Evolutionary conservation across 2,113 vertebrate genomes (phyloP).

Genomic region (mouse (Mus musculus)): DNA sequence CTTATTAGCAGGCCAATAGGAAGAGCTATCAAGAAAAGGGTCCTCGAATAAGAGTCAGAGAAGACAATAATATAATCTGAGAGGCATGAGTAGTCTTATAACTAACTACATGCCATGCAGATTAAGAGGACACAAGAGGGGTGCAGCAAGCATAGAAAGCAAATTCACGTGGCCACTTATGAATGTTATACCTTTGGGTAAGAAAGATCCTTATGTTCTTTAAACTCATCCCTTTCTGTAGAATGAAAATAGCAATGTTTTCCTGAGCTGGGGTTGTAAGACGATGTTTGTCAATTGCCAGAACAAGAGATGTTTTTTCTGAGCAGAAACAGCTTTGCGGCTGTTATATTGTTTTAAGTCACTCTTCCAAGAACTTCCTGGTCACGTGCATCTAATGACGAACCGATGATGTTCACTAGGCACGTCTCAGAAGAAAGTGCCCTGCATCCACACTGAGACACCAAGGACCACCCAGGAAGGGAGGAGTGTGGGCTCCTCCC

Average conservation of each 20-base stretch:
- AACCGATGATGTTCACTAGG: neutral
- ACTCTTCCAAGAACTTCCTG: neutral
- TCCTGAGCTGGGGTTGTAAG: neutral
- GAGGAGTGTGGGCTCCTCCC: neutral
- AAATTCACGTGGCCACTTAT: neutral
- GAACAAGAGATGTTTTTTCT: neutral
- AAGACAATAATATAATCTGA: neutral
- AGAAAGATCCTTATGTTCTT: neutral
- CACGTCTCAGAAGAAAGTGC: neutral
- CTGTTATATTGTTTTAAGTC: neutral
- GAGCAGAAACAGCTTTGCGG: neutral
- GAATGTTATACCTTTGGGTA: neutral
- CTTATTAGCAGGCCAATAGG: neutral
- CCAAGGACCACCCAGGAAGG: neutral
- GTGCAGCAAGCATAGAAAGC: neutral
- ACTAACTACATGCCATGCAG: no score
- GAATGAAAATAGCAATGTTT: neutral
- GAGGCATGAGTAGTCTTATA: neutral
- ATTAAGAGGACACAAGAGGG: no score
- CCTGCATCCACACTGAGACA: neutral
- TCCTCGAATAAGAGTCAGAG: neutral
- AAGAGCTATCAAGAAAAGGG: neutral
- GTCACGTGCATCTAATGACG: neutral
- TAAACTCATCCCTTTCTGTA: neutral
- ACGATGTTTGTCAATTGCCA: neutral